Conservation (phyloP, 2,797 vertebrate species). For the Corythornis leucogaster region DNA sequence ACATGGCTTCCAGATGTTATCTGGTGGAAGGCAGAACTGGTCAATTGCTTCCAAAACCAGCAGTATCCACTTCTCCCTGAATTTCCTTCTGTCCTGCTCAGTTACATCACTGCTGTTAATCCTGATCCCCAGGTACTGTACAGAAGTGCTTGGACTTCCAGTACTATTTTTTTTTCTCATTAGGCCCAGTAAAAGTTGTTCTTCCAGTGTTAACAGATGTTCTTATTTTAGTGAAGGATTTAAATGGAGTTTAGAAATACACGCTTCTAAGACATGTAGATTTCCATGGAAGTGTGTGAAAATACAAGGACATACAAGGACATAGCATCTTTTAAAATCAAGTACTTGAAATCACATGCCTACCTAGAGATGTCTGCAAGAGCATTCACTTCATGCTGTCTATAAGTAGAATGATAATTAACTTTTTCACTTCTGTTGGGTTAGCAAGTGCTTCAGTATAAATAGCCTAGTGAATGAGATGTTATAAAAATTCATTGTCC, state of each 20-base stretch:
- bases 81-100: constrained; percentile 71
- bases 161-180: not conserved
- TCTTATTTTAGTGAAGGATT: not conserved
- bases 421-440: not conserved
- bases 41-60: constrained; percentile 46
- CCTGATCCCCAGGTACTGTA: constrained; percentile 68
- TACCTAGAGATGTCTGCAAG: not conserved
- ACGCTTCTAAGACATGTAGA: not conserved
- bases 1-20: constrained; percentile 55
- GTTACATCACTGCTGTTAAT: constrained; percentile 55
- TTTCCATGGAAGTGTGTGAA: not conserved
- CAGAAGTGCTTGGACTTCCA: not conserved
- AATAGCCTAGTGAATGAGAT: not conserved
- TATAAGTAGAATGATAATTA: not conserved
- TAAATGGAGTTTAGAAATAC: not conserved
- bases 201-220: not conserved
- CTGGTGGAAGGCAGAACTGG: constrained; percentile 71
- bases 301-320: not conserved
- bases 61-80: constrained; percentile 24
- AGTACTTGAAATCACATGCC: not conserved
- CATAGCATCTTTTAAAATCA: not conserved
- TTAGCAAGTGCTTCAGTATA: not conserved
- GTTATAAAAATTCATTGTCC: not conserved
- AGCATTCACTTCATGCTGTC: not conserved
- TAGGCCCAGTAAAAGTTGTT: not conserved